These are phyloP conservation scores for Anabas testudineus DNA, from an alignment of 2,797 vertebrate species.

Conservation along the genomic window DNA sequence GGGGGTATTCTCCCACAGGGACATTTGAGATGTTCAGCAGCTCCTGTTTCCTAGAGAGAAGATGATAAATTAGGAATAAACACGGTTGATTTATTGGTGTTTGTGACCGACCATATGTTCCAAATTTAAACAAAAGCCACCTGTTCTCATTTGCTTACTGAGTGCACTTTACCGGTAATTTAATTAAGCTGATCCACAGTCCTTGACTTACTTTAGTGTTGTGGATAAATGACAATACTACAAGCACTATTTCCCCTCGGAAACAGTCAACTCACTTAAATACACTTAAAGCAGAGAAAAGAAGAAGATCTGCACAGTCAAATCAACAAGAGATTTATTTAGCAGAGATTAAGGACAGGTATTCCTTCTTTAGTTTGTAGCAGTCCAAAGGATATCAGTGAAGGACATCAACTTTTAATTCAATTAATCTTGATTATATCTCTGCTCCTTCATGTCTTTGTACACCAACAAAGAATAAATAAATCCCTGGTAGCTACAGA, in stretches of 20 bases:
- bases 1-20: conserved; percentile 89
- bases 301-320: no score
- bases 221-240: neutral
- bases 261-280: neutral
- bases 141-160: neutral
- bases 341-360: no score
- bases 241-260: neutral
- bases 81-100: conserved; percentile 9
- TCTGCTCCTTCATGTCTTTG: no score
- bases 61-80: conserved; percentile 10
- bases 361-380: no score
- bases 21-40: conserved; percentile 90
- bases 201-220: neutral
- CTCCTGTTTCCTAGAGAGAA: conserved; percentile 92
- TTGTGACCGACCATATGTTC: neutral
- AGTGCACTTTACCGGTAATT: neutral
- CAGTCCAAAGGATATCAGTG: no score
- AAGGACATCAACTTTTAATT: neutral
- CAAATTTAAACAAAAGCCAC: conserved; percentile 31
- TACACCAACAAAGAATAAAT: no score
- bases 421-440: no score
- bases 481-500: no score
- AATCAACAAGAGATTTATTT: no score
- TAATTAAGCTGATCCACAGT: neutral
- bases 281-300: neutral